phyloP scores from a whole-genome alignment of 2,113 vertebrate species.

The Hippocampus comes region DNA sequence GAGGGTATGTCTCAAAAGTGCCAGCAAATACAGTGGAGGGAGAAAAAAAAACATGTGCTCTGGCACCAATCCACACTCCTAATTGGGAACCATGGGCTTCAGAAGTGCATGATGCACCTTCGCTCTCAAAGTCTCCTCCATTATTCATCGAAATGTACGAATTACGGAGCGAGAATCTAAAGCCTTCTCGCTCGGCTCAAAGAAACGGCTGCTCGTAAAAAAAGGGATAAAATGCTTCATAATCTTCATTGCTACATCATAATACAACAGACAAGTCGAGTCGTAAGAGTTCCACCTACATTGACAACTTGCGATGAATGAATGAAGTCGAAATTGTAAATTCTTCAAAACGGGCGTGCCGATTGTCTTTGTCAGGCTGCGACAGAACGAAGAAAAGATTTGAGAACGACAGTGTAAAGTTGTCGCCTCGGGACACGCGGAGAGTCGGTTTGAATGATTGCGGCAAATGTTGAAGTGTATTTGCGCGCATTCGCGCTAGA shows the following conservation, averaged over 20 bases:
- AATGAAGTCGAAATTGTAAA: background rate
- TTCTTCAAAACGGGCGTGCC: background rate
- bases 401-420: background rate
- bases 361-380: background rate
- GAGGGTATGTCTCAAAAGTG: slow-evolving; percentile 71
- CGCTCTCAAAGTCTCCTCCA: slow-evolving; percentile 70
- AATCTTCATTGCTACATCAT: slow-evolving; percentile 31
- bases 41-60: slow-evolving; percentile 65
- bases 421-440: background rate
- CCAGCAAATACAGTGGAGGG: slow-evolving; percentile 65
- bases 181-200: slow-evolving; percentile 47
- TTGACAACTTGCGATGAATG: background rate
- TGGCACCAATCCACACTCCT: slow-evolving; percentile 72
- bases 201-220: slow-evolving; percentile 34
- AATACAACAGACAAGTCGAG: slow-evolving; percentile 9
- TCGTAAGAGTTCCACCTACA: background rate
- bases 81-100: slow-evolving; percentile 73
- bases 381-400: background rate
- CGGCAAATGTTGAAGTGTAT: too few relatives aligned
- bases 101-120: slow-evolving; percentile 67
- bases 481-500: too few relatives aligned
- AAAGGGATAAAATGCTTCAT: slow-evolving; percentile 49
- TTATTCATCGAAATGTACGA: slow-evolving; percentile 73
- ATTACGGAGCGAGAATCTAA: slow-evolving; percentile 65
- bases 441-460: background rate